Percentiles rank a stretch among this genome's conserved stretches.
phyloP scores from a whole-genome alignment of 2,113 vertebrate genomes.

The Atractosteus spatula region DNA sequence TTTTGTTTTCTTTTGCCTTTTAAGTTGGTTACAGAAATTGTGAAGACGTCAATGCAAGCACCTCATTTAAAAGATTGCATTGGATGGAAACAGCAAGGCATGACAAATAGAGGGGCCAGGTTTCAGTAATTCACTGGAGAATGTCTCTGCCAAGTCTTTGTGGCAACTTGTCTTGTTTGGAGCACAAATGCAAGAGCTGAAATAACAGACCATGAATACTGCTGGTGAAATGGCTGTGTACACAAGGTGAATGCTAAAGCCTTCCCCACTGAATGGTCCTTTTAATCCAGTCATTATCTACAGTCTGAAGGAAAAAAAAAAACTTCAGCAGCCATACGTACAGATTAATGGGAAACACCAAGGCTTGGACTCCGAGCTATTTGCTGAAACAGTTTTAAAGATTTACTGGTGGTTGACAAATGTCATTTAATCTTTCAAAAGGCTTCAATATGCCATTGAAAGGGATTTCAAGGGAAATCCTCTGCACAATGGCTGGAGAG shows the following conservation, averaged over 20 bases:
- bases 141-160: slow-evolving; percentile 60
- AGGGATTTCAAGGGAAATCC: slow-evolving; percentile 57
- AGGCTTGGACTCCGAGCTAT: slow-evolving; percentile 57
- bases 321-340: slow-evolving; percentile 55
- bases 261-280: slow-evolving; percentile 59
- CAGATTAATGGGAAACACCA: slow-evolving; percentile 65
- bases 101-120: slow-evolving; percentile 52
- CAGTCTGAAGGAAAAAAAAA: slow-evolving; percentile 48
- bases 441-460: slow-evolving; percentile 68
- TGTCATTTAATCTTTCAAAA: slow-evolving; percentile 70
- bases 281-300: slow-evolving; percentile 65
- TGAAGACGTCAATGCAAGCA: slow-evolving; percentile 15
- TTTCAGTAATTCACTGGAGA: slow-evolving; percentile 57
- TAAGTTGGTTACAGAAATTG: slow-evolving; percentile 15
- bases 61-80: slow-evolving; percentile 1
- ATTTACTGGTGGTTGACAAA: slow-evolving; percentile 72
- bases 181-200: slow-evolving; percentile 63
- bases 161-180: slow-evolving; percentile 63
- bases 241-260: slow-evolving; percentile 72
- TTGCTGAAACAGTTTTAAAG: slow-evolving; percentile 68
- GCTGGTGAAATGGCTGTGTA: slow-evolving; percentile 66
- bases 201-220: slow-evolving; percentile 67
- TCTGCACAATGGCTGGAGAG: slow-evolving; percentile 46
- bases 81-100: slow-evolving; percentile 34
- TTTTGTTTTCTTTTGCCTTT: background rate